Evolutionary conservation across 2,888 invertebrate species (phyloP), one percentile per base, ranked within the genome.

Genomic region (Horisme vitalbata): DNA sequence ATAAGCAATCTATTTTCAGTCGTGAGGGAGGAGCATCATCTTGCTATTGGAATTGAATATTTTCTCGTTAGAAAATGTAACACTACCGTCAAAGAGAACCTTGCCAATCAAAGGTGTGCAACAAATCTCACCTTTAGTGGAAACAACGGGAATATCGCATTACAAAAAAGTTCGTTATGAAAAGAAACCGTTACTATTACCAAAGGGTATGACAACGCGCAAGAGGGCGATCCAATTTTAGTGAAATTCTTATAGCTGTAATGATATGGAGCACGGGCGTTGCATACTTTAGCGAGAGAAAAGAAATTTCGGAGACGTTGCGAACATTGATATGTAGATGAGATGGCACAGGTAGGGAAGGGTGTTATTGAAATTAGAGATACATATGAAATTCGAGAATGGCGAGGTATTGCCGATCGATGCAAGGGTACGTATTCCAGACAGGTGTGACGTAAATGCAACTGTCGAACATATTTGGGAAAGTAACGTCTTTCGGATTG

Each of bases 291-390:
- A 82, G 74, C 77, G 67, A 76, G 75, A 81, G 82, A 83, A 83
- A 86, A 82, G 84, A 81, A 81, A 83, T 84, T 84, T 83, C 71
- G 70, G 73, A 81, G 80, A 80, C 79, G 76, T 72, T 72, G 71
- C 76, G 79, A 79, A 83, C 79, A 86, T 88, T 87, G 87, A 87
- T 84, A 88, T 88, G 88, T 78, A 87, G 81, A 88, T 88, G 83
- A 80, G 84, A 83, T 79, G 79, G 79, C 77, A 78, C 84, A 83
- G 82, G 85, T 84, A 85, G 76, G 67, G 71, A 75, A 76, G 82
- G 83, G 80, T 75, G 79, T 80, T 85, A 88, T 87, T 86, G 85
- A 88, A 88, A 87, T 87, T 85, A 87, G 78, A 83, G 80, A 86
- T 84, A 84, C 80, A 79, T 74, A 76, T 77, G 75, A 80, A 82